Conservation (phyloP, 2,113 vertebrate genomes). For the Hemiprocne comata region DNA sequence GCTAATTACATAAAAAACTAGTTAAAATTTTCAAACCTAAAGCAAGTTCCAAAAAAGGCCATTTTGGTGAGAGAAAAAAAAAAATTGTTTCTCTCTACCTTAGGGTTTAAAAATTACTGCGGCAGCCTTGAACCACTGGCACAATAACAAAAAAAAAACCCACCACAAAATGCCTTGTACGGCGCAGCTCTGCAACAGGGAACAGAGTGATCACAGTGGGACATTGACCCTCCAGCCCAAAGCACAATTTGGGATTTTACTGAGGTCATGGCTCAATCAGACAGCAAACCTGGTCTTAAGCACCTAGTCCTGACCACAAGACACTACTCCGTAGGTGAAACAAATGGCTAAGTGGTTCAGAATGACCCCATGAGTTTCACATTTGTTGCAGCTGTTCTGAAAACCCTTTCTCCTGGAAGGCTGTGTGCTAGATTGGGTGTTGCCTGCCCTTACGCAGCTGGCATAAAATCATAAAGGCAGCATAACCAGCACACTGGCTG, state of each 20-base stretch:
- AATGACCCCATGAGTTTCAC: neutral
- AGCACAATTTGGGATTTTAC: neutral
- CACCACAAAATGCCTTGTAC: neutral
- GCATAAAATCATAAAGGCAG: neutral
- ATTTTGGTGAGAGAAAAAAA: neutral
- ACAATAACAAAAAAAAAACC: rapidly evolving
- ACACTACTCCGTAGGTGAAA: neutral
- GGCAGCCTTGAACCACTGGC: neutral
- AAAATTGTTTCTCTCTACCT: neutral
- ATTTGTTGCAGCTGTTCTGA: neutral
- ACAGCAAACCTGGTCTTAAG: neutral
- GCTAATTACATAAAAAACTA: neutral
- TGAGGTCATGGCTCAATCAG: neutral
- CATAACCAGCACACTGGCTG: neutral
- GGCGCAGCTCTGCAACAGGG: neutral
- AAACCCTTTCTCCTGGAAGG: neutral
- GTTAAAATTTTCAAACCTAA: neutral
- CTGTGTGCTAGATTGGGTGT: neutral
- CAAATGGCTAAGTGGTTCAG: neutral
- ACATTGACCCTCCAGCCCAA: rapidly evolving
- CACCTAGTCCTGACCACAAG: neutral
- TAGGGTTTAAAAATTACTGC: neutral
- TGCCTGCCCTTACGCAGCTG: neutral
- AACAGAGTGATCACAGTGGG: neutral
- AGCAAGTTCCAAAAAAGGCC: neutral